Conservation (phyloP, 2,797 vertebrate genomes). For the Tarsius wallacei region DNA sequence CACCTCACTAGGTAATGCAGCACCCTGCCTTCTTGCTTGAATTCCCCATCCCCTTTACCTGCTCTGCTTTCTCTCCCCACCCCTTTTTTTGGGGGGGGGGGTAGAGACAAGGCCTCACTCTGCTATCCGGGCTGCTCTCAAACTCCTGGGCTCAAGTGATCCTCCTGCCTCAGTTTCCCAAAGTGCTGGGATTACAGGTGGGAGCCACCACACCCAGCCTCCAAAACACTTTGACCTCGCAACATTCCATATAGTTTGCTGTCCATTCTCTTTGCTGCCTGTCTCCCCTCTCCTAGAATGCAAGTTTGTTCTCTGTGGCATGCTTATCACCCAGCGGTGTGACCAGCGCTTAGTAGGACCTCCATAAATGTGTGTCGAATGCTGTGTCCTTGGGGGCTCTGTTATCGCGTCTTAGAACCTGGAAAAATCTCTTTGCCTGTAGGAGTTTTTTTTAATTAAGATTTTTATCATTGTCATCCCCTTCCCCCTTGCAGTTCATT, state of each 20-base stretch:
- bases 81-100: no score
- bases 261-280: not conserved
- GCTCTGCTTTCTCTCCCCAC: not conserved
- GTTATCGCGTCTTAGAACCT: constrained; percentile 69
- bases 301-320: not conserved
- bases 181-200: no score
- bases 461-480: constrained; percentile 84
- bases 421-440: constrained; percentile 79
- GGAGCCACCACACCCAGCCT: no score
- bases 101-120: no score
- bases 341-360: not conserved
- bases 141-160: no score
- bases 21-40: not conserved
- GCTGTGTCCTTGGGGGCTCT: not conserved
- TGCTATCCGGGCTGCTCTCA: no score
- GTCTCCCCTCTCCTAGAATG: not conserved
- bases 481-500: constrained; percentile 81
- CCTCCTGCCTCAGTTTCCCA: no score
- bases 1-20: rapidly evolving
- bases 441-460: constrained; percentile 87
- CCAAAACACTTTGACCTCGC: not conserved
- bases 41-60: not conserved
- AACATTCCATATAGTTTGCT: not conserved
- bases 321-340: not conserved
- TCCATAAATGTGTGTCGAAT: not conserved